A percentile compares a stretch with the other conserved stretches of the same genome.
phyloP scores from a whole-genome alignment of 2,113 vertebrate species.

The Cervus canadensis region DNA sequence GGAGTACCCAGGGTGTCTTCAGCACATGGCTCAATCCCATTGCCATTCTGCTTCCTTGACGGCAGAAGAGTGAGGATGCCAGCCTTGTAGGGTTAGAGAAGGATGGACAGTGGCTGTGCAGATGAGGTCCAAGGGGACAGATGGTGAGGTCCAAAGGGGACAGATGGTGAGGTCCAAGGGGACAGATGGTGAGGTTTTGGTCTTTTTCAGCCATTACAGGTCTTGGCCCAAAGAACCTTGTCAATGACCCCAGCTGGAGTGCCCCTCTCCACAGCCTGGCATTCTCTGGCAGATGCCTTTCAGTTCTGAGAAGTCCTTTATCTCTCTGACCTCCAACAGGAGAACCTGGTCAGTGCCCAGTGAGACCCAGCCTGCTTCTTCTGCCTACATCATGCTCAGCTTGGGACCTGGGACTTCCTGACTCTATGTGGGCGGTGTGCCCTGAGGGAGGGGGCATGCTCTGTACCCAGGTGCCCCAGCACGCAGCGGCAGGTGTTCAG shows the following conservation, averaged over 20 bases:
- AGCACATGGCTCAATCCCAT: rapidly evolving
- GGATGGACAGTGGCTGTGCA: neutral
- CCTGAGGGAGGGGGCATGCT: neutral
- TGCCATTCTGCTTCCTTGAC: neutral
- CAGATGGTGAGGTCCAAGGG: neutral
- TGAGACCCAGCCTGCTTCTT: neutral
- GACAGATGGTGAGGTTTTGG: neutral
- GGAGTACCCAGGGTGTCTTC: neutral
- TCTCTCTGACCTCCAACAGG: neutral
- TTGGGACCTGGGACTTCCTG: neutral
- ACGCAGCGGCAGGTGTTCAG: neutral
- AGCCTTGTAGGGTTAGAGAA: rapidly evolving
- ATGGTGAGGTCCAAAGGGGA: neutral
- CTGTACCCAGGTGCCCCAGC: neutral
- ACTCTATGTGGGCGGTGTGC: too few relatives aligned
- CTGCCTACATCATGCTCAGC: neutral
- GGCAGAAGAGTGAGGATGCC: neutral
- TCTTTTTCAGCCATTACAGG: neutral
- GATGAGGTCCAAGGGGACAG: neutral
- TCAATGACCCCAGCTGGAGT: rapidly evolving
- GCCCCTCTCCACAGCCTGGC: neutral
- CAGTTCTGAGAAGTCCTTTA: neutral
- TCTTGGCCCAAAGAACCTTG: neutral
- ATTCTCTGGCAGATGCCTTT: neutral
- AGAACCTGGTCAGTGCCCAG: neutral